A percentile compares a stretch with the other conserved stretches of the same genome.
Evolutionary conservation across 1,140 invertebrate genomes (phyloP).

Genomic region (Aphelinus atriplicis): DNA sequence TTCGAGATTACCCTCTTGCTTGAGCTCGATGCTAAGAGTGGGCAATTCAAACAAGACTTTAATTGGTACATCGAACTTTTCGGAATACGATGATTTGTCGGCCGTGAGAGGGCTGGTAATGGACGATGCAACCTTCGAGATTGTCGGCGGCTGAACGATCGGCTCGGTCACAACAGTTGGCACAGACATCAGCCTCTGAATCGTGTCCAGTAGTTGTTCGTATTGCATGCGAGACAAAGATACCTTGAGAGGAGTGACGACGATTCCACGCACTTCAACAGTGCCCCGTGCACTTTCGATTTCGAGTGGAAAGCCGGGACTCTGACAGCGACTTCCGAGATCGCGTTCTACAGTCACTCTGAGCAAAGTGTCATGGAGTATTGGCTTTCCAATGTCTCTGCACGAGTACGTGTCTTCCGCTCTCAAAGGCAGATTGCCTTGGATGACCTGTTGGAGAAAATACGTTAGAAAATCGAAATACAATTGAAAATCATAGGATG

Average conservation of each 20-base stretch:
- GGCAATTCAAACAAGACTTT: conserved; percentile 78
- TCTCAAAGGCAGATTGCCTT: conserved; percentile 54
- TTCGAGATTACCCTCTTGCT: conserved; percentile 71
- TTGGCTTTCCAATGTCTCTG: conserved; percentile 73
- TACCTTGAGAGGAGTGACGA: conserved; percentile 85
- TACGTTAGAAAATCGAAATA: background rate
- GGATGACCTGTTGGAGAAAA: conserved; percentile 16
- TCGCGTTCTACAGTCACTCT: conserved; percentile 71
- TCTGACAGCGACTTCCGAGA: conserved; percentile 46
- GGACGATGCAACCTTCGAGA: background rate
- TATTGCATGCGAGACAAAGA: conserved; percentile 87
- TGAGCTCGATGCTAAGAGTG: conserved; percentile 77
- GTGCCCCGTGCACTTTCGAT: conserved; percentile 52
- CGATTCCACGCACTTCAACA: conserved; percentile 77
- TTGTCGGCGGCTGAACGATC: conserved; percentile 14
- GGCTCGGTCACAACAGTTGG: conserved; percentile 41
- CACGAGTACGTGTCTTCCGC: conserved; percentile 77
- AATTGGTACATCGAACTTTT: conserved; percentile 59
- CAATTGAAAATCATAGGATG: too few species aligned
- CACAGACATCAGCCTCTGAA: conserved; percentile 66
- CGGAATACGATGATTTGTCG: conserved; percentile 46
- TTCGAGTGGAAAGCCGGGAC: conserved; percentile 59
- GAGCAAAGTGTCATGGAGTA: conserved; percentile 85
- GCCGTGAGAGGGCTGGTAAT: background rate
- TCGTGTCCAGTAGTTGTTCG: conserved; percentile 85